These are phyloP conservation scores for Melospiza melodia DNA, from an alignment of 2,113 vertebrate genomes.

Conservation along the genomic window DNA sequence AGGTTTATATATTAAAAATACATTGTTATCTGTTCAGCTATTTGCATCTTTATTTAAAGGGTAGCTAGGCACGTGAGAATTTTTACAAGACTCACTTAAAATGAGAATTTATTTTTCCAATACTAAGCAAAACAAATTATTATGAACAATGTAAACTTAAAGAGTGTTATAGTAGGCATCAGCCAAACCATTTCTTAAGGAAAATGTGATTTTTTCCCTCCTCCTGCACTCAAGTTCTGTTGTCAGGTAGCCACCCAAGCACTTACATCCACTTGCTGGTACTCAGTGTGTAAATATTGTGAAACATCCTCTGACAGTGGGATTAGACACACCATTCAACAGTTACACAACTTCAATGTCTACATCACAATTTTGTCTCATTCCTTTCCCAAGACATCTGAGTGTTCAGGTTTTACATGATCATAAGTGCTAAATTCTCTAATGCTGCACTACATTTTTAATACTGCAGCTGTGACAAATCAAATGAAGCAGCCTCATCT, in stretches of 20 bases:
- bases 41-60: neutral
- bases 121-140: neutral
- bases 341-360: neutral
- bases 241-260: neutral
- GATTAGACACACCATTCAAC: neutral
- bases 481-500: neutral
- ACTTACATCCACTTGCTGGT: neutral
- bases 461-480: neutral
- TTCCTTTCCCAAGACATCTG: neutral
- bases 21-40: neutral
- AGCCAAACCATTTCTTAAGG: neutral
- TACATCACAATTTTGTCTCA: neutral
- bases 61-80: neutral
- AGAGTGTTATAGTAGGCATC: neutral
- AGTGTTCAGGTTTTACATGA: neutral
- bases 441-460: neutral
- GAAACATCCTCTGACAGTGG: neutral
- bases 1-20: neutral
- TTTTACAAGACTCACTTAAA: neutral
- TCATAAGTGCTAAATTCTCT: neutral
- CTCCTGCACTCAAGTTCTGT: neutral
- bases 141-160: neutral
- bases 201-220: neutral
- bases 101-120: neutral
- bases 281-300: neutral